These are phyloP conservation scores for Caenorhabditis imperialis DNA, from an alignment of 2,888 invertebrate species.

Conservation along the genomic window DNA sequence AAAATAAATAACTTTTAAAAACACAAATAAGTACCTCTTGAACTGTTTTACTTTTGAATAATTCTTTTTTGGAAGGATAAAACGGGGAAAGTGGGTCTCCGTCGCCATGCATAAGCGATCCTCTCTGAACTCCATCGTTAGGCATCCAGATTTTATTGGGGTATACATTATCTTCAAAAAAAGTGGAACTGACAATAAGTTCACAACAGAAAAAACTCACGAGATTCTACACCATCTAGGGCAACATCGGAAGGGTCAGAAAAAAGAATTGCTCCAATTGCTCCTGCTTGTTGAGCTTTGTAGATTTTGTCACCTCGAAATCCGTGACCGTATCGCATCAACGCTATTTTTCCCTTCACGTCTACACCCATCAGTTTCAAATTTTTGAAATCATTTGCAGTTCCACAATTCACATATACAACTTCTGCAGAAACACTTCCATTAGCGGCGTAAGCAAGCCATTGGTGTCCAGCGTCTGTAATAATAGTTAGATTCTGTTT, in stretches of 20 bases:
- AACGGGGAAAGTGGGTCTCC: conserved; percentile 81
- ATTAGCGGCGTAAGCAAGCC: conserved; percentile 74
- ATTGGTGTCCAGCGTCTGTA: conserved; percentile 73
- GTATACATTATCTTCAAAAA: conserved; percentile 75
- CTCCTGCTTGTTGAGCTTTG: conserved; percentile 70
- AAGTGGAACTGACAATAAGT: not conserved
- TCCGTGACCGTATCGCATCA: conserved; percentile 81
- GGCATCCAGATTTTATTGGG: conserved; percentile 80
- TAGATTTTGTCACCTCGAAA: conserved; percentile 80
- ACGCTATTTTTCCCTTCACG: conserved; percentile 79
- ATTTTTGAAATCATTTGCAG: conserved; percentile 70
- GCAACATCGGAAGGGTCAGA: conserved; percentile 77
- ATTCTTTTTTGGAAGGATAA: conserved; percentile 80
- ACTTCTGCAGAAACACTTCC: conserved; percentile 70
- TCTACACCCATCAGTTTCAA: conserved; percentile 69
- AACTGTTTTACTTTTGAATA: conserved; percentile 66
- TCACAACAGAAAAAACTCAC: conserved; percentile 27
- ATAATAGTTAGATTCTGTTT: no score
- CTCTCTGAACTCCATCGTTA: conserved; percentile 80
- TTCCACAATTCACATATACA: conserved; percentile 74
- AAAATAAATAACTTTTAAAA: conserved; percentile 21
- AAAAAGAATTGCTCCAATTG: conserved; percentile 78
- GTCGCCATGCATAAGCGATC: conserved; percentile 78
- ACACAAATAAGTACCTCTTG: conserved; percentile 37
- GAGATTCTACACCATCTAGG: conserved; percentile 66